These are phyloP conservation scores for Pterostichus niger DNA, from an alignment of 2,888 invertebrate species.

Conservation along the genomic window DNA sequence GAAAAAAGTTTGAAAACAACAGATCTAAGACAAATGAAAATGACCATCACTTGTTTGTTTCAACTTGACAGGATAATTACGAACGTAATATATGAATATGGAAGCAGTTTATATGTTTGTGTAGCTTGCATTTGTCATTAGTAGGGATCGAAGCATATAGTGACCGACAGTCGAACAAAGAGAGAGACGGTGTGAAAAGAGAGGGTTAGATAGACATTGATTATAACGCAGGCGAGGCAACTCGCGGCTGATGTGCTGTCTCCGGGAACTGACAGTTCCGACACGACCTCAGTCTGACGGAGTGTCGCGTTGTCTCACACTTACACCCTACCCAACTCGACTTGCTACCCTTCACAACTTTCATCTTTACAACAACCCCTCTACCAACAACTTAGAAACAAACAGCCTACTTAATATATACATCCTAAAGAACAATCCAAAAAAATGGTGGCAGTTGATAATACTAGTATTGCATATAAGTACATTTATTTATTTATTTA, in stretches of 20 bases:
- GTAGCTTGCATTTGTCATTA: no score
- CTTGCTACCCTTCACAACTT: no score
- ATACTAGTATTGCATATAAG: no score
- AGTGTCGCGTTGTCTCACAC: no score
- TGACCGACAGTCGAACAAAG: constrained; percentile 7
- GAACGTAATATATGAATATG: neutral
- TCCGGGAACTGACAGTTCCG: constrained; percentile 62
- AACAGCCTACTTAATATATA: no score
- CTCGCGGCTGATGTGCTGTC: constrained; percentile 51
- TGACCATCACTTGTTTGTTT: neutral
- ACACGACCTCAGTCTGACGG: constrained; percentile 41
- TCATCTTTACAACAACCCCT: no score
- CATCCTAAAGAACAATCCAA: no score
- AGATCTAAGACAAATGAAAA: neutral
- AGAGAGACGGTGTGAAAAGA: neutral
- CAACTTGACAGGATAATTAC: neutral
- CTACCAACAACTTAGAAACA: no score
- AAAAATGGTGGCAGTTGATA: no score
- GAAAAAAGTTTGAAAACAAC: neutral
- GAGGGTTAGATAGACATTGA: constrained; percentile 57
- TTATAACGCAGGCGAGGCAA: constrained; percentile 44
- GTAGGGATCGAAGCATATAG: neutral
- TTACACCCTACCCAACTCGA: no score
- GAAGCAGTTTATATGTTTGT: neutral
- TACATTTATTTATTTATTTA: no score